Conservation (phyloP, 2,888 invertebrate species). For the Laothoe populi region DNA sequence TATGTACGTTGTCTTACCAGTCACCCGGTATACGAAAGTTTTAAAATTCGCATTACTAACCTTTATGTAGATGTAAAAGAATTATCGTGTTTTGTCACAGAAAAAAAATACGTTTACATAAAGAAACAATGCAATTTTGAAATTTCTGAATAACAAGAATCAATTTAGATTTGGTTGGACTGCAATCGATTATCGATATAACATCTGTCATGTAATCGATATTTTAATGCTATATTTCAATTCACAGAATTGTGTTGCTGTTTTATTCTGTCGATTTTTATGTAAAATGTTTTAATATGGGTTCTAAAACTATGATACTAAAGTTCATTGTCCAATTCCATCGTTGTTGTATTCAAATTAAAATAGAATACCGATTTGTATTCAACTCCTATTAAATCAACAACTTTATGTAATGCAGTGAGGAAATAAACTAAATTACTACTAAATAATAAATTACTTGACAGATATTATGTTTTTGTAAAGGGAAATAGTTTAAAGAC, state of each 20-base stretch:
- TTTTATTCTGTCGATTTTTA: not conserved
- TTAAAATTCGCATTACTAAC: too few relatives aligned
- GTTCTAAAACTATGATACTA: not conserved
- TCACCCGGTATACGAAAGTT: too few relatives aligned
- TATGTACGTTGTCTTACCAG: too few relatives aligned
- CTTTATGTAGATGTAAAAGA: too few relatives aligned
- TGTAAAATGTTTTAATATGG: not conserved
- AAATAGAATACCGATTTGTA: too few relatives aligned
- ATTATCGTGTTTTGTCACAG: too few relatives aligned
- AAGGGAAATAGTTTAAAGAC: constrained; percentile 52
- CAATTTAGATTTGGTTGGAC: not conserved
- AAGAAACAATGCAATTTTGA: too few relatives aligned
- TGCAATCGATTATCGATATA: not conserved
- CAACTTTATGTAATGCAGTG: too few relatives aligned
- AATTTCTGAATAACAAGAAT: not conserved
- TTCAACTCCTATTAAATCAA: too few relatives aligned
- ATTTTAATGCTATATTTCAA: not conserved
- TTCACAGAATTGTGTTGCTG: not conserved
- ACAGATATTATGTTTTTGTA: constrained; percentile 31
- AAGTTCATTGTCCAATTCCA: not conserved
- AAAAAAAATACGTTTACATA: too few relatives aligned
- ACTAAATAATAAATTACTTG: not conserved
- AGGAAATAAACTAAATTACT: too few relatives aligned
- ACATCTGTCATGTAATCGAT: not conserved
- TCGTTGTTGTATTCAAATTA: not conserved